phyloP scores from a whole-genome alignment of 2,888 invertebrate species.

The Cephus runcator region DNA sequence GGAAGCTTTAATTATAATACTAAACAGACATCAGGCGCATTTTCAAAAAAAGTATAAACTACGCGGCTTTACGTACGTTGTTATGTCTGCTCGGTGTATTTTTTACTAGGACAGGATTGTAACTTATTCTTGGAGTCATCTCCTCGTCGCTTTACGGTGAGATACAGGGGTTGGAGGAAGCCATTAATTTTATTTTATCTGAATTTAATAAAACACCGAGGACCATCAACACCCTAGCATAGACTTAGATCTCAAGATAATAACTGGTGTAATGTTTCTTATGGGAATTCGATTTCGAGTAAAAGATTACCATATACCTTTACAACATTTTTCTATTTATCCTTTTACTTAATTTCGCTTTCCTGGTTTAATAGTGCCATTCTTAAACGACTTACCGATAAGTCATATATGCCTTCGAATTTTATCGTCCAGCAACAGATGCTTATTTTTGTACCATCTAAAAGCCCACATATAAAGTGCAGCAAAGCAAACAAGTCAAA shows the following conservation, averaged over 20 bases:
- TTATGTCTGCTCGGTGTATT: constrained; percentile 13
- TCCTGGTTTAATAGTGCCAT: neutral
- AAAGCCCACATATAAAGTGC: neutral
- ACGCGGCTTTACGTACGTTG: neutral
- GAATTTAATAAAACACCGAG: constrained; percentile 22
- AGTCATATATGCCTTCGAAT: neutral
- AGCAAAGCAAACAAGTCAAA: neutral
- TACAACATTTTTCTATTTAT: neutral
- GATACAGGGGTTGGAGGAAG: constrained; percentile 7
- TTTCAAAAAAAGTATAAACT: constrained; percentile 4
- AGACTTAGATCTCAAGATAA: constrained; percentile 12
- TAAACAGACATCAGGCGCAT: constrained; percentile 7
- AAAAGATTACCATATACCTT: constrained; percentile 5
- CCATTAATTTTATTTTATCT: constrained; percentile 21
- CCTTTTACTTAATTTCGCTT: neutral
- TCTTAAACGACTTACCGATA: neutral
- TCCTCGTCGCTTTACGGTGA: neutral
- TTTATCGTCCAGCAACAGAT: neutral
- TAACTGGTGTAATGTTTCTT: constrained; percentile 3
- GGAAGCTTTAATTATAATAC: neutral
- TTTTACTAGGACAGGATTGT: constrained; percentile 13
- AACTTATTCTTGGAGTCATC: constrained; percentile 6
- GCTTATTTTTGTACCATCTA: neutral
- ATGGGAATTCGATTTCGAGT: constrained; percentile 4
- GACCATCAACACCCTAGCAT: neutral